phyloP scores from a whole-genome alignment of 2,113 vertebrate genomes.

The Amblyopsis rosae region DNA sequence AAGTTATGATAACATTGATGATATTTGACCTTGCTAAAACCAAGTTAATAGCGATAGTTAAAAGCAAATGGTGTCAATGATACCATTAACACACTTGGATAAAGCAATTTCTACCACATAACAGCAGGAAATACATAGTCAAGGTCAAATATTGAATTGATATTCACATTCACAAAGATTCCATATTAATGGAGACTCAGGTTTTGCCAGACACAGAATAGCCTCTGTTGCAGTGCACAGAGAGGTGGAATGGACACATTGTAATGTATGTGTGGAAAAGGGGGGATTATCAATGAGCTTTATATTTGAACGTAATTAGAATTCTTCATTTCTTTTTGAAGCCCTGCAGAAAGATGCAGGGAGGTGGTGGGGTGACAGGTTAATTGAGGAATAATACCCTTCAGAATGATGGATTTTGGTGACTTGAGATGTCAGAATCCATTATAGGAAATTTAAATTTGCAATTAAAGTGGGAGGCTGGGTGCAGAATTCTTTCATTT shows the following conservation, averaged over 20 bases:
- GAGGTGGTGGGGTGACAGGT: conserved; percentile 76
- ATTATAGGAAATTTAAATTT: conserved; percentile 82
- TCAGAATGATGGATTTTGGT: conserved; percentile 86
- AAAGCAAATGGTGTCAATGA: no score
- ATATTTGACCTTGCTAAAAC: no score
- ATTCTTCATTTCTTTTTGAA: conserved; percentile 78
- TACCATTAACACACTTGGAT: not conserved
- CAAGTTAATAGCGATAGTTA: no score
- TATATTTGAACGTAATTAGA: conserved; percentile 81
- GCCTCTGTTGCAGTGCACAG: conserved; percentile 11
- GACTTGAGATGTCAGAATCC: conserved; percentile 83
- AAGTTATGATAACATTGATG: no score
- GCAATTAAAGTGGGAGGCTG: conserved; percentile 80
- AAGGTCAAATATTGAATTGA: conserved; percentile 8
- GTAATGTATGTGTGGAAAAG: conserved; percentile 27
- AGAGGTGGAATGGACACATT: conserved; percentile 32
- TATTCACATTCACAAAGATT: conserved; percentile 1
- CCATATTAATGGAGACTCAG: conserved; percentile 7
- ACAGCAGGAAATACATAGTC: conserved; percentile 4
- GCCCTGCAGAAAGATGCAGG: conserved; percentile 70
- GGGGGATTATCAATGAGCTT: conserved; percentile 76
- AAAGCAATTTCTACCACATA: not conserved
- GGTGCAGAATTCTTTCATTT: conserved; percentile 74
- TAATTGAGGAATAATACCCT: conserved; percentile 85
- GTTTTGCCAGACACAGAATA: conserved; percentile 2